Evolutionary conservation across 2,888 invertebrate species (phyloP), one percentile per base, ranked within the genome.

Genomic region (Formica aserva): DNA sequence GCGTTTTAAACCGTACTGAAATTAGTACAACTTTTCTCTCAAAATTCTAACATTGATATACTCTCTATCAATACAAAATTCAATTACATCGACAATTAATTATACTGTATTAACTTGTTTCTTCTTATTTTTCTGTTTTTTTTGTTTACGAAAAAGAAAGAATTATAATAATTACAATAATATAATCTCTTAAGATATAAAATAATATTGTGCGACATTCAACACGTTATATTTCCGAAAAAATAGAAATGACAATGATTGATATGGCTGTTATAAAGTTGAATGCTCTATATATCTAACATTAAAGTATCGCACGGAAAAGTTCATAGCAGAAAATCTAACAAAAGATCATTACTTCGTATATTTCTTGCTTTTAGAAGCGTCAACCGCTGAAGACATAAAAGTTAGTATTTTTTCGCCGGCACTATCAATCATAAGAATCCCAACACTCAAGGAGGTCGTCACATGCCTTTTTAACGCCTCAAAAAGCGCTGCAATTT

Each of bases 361-460:
- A 32, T 29, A 69, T 29, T 69, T 57, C 38, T 77, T 57, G 38
- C 26, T 77, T 67, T 38, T 26, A 41, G 18, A 22, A 55, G 38
- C 18, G 13, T 77, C 55, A 69, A 67, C 38, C 15, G 38, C n/a
- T 29, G n/a, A 77, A 69, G 26, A 57, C 15, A n/a, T 38, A 69
- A 15, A 77, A 77, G 38, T 67, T 67, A 67, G 38, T 66, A 48
- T 77, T 77, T 35, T 77, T 67, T 38, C 15, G 67, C 26, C n/a
- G 35, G 29, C 9, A 38, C 55, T 41, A 77, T 77, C 15, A 69
- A 69, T 77, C 77, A 77, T 77, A 55, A 67, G 29, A 67, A 22
- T 69, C 15, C 9, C 41, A 55, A 57, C 69, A 52, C 18, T 11
- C 18, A 35, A 66, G 48, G 18, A 76, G 22, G 5, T 55, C n/a